phyloP scores from a whole-genome alignment of 2,888 invertebrate species.

The Pachydiplax longipennis region DNA sequence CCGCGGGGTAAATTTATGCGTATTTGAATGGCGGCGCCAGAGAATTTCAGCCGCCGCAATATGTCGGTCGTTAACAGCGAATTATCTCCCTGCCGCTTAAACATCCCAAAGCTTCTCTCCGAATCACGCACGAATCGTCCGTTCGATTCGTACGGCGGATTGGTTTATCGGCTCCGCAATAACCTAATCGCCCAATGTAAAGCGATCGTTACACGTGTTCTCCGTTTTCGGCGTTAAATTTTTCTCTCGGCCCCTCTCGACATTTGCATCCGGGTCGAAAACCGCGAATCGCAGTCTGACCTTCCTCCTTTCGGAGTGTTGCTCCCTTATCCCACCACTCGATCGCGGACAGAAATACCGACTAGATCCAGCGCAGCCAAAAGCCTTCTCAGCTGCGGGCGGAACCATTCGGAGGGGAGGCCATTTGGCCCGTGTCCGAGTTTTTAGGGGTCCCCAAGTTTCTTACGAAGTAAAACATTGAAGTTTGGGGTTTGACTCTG shows the following conservation, averaged over 20 bases:
- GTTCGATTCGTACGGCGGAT: neutral
- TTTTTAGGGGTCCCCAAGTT: no score
- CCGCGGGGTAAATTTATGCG: neutral
- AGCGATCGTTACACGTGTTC: neutral
- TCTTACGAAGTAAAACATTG: no score
- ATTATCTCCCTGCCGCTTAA: neutral
- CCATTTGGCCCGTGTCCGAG: no score
- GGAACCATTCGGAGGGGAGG: no score
- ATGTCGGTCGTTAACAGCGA: neutral
- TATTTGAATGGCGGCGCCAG: neutral
- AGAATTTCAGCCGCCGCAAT: neutral
- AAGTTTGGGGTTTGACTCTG: no score
- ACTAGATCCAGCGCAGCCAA: neutral
- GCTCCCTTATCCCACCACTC: neutral
- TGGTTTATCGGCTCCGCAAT: neutral
- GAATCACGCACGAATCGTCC: neutral
- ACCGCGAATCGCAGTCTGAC: neutral
- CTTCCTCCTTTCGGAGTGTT: neutral
- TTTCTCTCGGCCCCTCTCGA: neutral
- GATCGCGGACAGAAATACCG: neutral
- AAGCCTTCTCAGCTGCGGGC: neutral
- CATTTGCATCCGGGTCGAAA: constrained; percentile 7
- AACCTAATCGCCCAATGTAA: neutral
- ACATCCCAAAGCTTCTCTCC: neutral
- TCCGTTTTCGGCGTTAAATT: neutral